These are phyloP conservation scores for Callinectes sapidus DNA, from an alignment of 2,888 invertebrate genomes.

Conservation along the genomic window DNA sequence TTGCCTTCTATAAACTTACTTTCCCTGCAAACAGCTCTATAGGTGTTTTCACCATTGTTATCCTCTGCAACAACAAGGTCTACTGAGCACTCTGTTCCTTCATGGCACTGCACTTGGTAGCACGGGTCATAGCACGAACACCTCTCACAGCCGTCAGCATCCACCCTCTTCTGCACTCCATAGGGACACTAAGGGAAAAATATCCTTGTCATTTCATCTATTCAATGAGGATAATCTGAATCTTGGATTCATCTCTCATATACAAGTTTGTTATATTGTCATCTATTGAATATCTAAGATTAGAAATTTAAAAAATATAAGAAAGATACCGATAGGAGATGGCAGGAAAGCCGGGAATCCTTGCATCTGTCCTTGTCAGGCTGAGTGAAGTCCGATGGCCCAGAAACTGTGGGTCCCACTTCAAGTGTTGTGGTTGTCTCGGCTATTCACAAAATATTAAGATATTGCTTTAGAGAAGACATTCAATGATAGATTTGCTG, in stretches of 20 bases:
- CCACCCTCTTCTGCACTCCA: conserved; percentile 82
- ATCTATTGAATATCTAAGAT: too few relatives aligned
- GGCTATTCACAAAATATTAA: neutral
- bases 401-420: neutral
- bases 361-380: conserved; percentile 37
- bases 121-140: conserved; percentile 89
- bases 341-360: conserved; percentile 49
- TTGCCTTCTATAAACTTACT: conserved; percentile 77
- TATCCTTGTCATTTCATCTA: neutral
- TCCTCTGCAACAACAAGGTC: conserved; percentile 77
- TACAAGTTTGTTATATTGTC: too few relatives aligned
- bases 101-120: conserved; percentile 79
- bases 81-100: conserved; percentile 83
- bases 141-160: conserved; percentile 81
- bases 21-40: conserved; percentile 81
- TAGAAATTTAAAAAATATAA: too few relatives aligned
- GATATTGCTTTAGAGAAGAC: neutral
- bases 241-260: neutral
- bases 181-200: conserved; percentile 81
- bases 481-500: neutral
- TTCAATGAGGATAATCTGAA: neutral
- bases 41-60: conserved; percentile 76
- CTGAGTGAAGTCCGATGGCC: conserved; percentile 42
- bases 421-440: conserved; percentile 17
- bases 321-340: conserved; percentile 40